Conservation (phyloP, 2,888 invertebrate genomes). For the Zhuqinia jingwanae region DNA sequence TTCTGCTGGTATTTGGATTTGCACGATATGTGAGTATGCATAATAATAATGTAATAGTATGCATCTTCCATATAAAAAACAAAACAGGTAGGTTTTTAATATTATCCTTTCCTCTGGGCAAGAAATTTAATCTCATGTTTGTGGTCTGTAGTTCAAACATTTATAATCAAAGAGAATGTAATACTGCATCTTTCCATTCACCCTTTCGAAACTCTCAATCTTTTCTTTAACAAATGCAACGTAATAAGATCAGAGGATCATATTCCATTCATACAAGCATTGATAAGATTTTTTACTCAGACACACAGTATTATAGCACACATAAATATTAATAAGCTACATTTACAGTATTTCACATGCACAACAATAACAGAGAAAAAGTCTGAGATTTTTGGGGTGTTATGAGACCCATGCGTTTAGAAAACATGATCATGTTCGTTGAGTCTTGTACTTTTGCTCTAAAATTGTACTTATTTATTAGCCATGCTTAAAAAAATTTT, state of each 20-base stretch:
- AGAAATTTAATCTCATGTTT: background rate
- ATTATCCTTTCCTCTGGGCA: background rate
- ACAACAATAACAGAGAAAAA: too few relatives aligned
- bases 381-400: background rate
- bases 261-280: background rate
- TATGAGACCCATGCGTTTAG: background rate
- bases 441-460: background rate
- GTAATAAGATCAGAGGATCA: slow-evolving; percentile 17
- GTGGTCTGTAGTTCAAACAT: background rate
- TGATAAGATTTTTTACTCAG: background rate
- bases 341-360: too few relatives aligned
- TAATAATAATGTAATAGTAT: too few relatives aligned
- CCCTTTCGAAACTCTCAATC: background rate
- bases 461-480: background rate
- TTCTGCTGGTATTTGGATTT: too few relatives aligned
- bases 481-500: background rate
- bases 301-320: too few relatives aligned
- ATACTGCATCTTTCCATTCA: background rate
- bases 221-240: background rate
- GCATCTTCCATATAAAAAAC: background rate
- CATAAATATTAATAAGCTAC: too few relatives aligned
- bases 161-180: background rate
- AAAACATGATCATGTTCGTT: too few relatives aligned
- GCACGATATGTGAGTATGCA: too few relatives aligned
- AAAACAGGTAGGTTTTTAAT: background rate